A percentile compares a stretch with the other conserved stretches of the same genome.
phyloP scores from a whole-genome alignment of 2,888 invertebrate genomes.

The Xestia xanthographa region DNA sequence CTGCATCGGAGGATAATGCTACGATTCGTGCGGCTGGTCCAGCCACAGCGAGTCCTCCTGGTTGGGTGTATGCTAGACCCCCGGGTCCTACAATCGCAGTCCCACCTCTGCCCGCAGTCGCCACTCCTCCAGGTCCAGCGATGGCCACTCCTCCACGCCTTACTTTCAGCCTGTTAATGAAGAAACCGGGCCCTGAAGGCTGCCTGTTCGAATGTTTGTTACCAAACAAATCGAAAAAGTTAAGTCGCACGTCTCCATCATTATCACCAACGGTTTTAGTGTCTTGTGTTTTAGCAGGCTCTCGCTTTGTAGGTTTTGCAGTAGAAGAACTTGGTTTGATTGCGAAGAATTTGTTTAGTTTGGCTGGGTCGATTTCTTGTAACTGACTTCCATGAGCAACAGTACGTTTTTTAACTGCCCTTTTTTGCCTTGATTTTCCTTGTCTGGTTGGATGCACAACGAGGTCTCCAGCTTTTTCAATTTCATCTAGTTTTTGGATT shows the following conservation, averaged over 20 bases:
- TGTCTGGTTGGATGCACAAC: conserved; percentile 51
- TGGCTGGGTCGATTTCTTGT: conserved; percentile 73
- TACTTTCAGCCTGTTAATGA: conserved; percentile 93
- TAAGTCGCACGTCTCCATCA: conserved; percentile 78
- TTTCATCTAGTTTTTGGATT: conserved; percentile 29
- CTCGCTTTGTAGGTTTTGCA: conserved; percentile 75
- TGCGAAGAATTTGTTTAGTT: conserved; percentile 76
- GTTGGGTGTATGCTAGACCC: conserved; percentile 94
- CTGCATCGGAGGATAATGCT: conserved; percentile 91
- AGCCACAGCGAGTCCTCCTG: conserved; percentile 94
- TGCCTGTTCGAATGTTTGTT: conserved; percentile 76
- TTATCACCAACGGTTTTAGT: conserved; percentile 71
- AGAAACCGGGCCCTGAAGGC: conserved; percentile 91
- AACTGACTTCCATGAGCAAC: conserved; percentile 69
- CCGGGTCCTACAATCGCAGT: conserved; percentile 95
- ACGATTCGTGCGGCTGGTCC: conserved; percentile 94
- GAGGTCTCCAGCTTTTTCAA: conserved; percentile 39
- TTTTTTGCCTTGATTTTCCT: conserved; percentile 73
- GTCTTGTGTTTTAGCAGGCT: conserved; percentile 66
- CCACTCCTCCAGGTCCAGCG: conserved; percentile 95
- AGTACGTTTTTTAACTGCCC: conserved; percentile 82
- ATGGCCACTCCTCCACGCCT: conserved; percentile 94
- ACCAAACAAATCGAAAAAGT: conserved; percentile 78
- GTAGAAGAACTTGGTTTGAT: conserved; percentile 71
- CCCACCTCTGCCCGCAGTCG: conserved; percentile 94